Percentiles rank a stretch among this genome's conserved stretches.
These are phyloP conservation scores for Mormyrus hasselquistii DNA, from an alignment of 2,797 vertebrate genomes.

Conservation along the genomic window DNA sequence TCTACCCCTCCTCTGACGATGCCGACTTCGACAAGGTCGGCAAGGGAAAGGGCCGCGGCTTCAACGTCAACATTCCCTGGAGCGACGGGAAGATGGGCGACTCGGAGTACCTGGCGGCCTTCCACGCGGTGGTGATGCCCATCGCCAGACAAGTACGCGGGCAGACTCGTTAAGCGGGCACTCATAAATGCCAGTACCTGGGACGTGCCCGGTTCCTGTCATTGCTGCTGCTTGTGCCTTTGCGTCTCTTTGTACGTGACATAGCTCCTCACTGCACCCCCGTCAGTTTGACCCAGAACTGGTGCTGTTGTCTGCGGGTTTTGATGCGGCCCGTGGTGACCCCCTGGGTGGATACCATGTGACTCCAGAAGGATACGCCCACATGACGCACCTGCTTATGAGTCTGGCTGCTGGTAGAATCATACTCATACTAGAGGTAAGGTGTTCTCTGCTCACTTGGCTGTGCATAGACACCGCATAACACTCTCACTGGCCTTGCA, in stretches of 20 bases:
- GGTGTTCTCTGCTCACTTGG: background rate
- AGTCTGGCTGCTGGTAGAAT: slow-evolving; percentile 73
- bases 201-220: background rate
- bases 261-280: background rate
- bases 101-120: slow-evolving; percentile 75
- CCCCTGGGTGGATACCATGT: slow-evolving; percentile 76
- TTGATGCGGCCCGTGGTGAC: slow-evolving; percentile 81
- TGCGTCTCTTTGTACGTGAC: background rate
- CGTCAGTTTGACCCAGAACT: slow-evolving; percentile 77
- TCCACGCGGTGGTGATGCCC: slow-evolving; percentile 76
- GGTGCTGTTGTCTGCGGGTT: slow-evolving; percentile 84
- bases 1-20: slow-evolving; percentile 76
- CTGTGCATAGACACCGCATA: background rate
- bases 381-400: slow-evolving; percentile 78
- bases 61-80: slow-evolving; percentile 83
- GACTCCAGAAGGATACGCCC: slow-evolving; percentile 79
- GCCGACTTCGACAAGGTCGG: slow-evolving; percentile 64
- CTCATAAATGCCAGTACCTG: background rate
- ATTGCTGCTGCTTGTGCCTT: background rate
- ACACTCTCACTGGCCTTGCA: background rate
- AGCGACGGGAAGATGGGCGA: slow-evolving; percentile 72
- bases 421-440: slow-evolving; percentile 77
- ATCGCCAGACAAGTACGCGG: slow-evolving; percentile 73
- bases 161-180: background rate
- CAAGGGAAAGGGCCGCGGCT: slow-evolving; percentile 61